Base-by-base conservation (phyloP, 1,140 invertebrate species). In the Drosophila pectinifera region DNA sequence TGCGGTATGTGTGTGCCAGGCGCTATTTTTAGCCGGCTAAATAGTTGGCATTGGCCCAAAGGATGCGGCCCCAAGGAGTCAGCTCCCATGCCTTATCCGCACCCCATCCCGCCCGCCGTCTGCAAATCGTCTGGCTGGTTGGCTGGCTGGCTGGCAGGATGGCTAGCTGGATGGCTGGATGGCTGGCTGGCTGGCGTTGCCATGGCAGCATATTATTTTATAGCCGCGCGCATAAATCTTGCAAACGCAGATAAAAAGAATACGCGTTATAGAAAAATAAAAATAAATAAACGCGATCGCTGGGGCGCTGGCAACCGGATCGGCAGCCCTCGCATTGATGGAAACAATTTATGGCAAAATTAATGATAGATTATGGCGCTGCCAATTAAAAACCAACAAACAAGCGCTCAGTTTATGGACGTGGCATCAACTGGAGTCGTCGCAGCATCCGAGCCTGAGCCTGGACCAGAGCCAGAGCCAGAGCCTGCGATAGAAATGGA, bases 371-470 rank as follows among this genome's bases (percentile, higher is more conserved):
- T 89, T 89, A 89, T 89, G 85, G 84, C 68, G 84, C 85, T 89
- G 84, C 84, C 85, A 89, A 89, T 89, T 89, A 89, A 89, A 88
- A 89, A 89, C 85, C 86, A 89, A 89, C 84, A 89, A 89, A 89
- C 84, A 89, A 89, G 84, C 84, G 77, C 61, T 56, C 85, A 89
- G 65, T 84, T 88, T 80, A 86, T 86, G 76, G 82, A 73, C 49
- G 72, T 69, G 31, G 53, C 67, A 74, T 58, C 80, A 74, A 57
- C 58, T 48, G 22, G 46, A 62, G 64, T 22, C 20, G 31, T 28
- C 4, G 24, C 28, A 34, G 45, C 45, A 5, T 48, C 24, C 24
- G 3, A 26, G 31, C 18, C 72, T 18, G 24, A 46, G 11, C 53
- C 24, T 22, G 2, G 49, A n/a, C n/a, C n/a, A n/a, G 3, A 26